phyloP scores from a whole-genome alignment of 2,797 vertebrate genomes.

The Peromyscus aztecus region DNA sequence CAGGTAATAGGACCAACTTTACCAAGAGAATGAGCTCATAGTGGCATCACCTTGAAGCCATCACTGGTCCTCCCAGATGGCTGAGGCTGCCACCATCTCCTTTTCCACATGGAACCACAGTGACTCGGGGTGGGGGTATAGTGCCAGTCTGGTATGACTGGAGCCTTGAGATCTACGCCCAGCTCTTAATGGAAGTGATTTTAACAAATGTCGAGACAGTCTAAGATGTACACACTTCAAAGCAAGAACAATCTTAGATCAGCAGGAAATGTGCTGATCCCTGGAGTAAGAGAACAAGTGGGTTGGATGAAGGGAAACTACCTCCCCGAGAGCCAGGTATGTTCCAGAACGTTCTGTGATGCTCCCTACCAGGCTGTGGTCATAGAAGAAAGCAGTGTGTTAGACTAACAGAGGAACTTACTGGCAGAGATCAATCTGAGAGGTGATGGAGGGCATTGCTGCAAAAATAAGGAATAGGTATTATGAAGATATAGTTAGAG shows the following conservation, averaged over 20 bases:
- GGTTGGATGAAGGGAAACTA: background rate
- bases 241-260: background rate
- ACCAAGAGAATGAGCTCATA: background rate
- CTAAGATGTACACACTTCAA: background rate
- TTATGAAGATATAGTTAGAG: background rate
- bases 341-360: background rate
- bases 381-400: background rate
- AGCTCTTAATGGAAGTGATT: background rate
- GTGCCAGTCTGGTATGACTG: background rate
- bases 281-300: background rate
- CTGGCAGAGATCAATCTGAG: background rate
- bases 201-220: background rate
- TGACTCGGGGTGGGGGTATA: background rate
- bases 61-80: background rate
- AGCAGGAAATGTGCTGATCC: background rate
- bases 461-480: constrained; percentile 45
- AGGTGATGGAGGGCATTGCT: background rate
- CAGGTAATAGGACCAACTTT: background rate
- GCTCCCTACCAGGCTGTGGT: background rate
- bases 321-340: too few species aligned
- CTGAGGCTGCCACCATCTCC: background rate
- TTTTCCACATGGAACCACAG: background rate
- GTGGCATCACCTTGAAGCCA: background rate
- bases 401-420: background rate
- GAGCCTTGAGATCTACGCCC: background rate